Conservation (phyloP, 2,888 invertebrate species). For the Drosophila buzzatii region DNA sequence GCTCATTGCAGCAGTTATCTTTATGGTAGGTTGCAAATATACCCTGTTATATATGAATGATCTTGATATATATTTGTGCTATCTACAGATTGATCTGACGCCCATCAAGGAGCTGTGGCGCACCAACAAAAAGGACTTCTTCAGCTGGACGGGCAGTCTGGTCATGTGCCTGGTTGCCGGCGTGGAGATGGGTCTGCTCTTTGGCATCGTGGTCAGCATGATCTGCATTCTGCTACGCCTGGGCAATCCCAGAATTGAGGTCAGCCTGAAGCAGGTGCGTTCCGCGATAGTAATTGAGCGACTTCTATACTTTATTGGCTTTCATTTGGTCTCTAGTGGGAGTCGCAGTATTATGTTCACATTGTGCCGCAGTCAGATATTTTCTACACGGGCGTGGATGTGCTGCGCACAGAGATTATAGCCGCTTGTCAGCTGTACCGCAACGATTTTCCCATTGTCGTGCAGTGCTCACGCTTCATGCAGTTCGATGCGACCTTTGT, state of each 20-base stretch:
- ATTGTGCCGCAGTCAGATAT: slow-evolving; percentile 89
- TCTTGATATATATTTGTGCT: background rate
- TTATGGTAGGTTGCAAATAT: slow-evolving; percentile 87
- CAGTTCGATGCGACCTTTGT: slow-evolving; percentile 89
- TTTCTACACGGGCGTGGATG: slow-evolving; percentile 90
- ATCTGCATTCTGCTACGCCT: slow-evolving; percentile 88
- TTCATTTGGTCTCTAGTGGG: slow-evolving; percentile 83
- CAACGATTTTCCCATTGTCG: slow-evolving; percentile 86
- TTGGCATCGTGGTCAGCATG: slow-evolving; percentile 89
- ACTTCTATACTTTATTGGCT: background rate
- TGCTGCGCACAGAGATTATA: slow-evolving; percentile 87
- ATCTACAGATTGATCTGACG: slow-evolving; percentile 86
- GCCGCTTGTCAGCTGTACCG: slow-evolving; percentile 86
- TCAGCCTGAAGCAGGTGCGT: slow-evolving; percentile 75
- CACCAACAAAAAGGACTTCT: slow-evolving; percentile 88
- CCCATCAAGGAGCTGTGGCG: slow-evolving; percentile 87
- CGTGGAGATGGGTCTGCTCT: slow-evolving; percentile 92
- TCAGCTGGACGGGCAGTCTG: slow-evolving; percentile 89
- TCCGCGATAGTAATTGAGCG: fast-evolving
- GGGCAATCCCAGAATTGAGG: slow-evolving; percentile 87
- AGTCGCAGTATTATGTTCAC: slow-evolving; percentile 86
- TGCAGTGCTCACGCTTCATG: slow-evolving; percentile 89
- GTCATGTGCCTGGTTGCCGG: slow-evolving; percentile 89
- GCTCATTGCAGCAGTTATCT: slow-evolving; percentile 94
- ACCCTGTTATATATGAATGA: background rate